phyloP scores from a whole-genome alignment of 23 tunicate species.

The Halocynthia roretzi region DNA sequence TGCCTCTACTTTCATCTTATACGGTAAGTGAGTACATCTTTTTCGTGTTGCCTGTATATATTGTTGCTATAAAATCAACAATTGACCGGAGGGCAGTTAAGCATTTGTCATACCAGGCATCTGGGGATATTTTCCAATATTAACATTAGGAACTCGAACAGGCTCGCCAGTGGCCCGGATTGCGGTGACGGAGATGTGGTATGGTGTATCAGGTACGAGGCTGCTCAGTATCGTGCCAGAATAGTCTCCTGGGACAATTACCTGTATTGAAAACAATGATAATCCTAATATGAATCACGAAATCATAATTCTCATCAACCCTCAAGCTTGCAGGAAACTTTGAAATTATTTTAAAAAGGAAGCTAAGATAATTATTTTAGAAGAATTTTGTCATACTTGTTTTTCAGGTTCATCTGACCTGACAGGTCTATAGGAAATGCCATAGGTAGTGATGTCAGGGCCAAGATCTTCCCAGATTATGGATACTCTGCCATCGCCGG shows the following conservation, averaged over 20 bases:
- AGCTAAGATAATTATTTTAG: too few species aligned
- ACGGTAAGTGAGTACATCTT: too few species aligned
- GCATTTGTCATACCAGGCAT: background rate
- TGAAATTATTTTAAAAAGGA: too few species aligned
- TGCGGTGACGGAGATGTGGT: slow-evolving; percentile 7
- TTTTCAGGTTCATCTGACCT: too few species aligned
- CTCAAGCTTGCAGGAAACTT: too few species aligned
- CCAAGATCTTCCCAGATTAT: slow-evolving; percentile 19
- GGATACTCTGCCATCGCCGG: slow-evolving; percentile 21
- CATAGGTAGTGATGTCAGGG: slow-evolving; percentile 13
- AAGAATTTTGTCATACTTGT: too few species aligned
- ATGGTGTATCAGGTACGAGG: background rate
- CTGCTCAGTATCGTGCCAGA: slow-evolving; percentile 13
- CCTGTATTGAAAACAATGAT: background rate
- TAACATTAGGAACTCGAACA: slow-evolving; percentile 14
- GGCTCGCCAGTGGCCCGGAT: slow-evolving; percentile 2
- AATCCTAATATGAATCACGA: too few species aligned
- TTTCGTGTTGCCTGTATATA: too few species aligned
- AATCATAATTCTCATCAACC: too few species aligned
- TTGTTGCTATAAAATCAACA: too few species aligned
- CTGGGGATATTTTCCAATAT: slow-evolving; percentile 2
- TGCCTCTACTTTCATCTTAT: too few species aligned
- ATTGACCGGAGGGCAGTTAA: too few species aligned
- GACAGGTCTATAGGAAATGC: background rate
- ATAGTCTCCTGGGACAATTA: slow-evolving; percentile 12